Conservation (phyloP, 2,113 vertebrate genomes). For the Rousettus leschenaultii region DNA sequence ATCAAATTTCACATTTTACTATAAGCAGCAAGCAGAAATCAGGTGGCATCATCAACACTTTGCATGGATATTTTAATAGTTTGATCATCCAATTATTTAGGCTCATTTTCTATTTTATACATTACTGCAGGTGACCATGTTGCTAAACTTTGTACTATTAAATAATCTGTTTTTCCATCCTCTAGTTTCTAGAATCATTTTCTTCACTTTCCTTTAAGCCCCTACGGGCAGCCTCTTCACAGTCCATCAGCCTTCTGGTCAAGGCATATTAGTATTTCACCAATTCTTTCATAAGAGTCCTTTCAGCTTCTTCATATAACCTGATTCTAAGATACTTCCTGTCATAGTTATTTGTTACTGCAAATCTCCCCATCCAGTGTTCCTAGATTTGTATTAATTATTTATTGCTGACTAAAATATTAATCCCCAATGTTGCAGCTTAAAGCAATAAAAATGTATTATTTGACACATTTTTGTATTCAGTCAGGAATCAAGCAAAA, state of each 20-base stretch:
- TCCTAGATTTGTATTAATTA: neutral
- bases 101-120: neutral
- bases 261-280: neutral
- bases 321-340: neutral
- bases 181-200: neutral
- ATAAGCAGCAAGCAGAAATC: neutral
- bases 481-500: neutral
- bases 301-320: neutral
- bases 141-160: neutral
- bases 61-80: neutral
- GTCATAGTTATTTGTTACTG: neutral
- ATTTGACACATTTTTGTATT: neutral
- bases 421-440: neutral
- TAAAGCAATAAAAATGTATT: neutral
- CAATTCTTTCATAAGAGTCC: neutral
- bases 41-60: neutral
- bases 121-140: neutral
- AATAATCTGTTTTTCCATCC: neutral
- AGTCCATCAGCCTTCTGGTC: neutral
- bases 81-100: neutral
- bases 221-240: neutral
- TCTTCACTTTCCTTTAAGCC: neutral
- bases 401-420: neutral
- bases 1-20: neutral
- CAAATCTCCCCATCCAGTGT: neutral